Conservation (phyloP, 2,113 vertebrate genomes). For the Gasterosteus aculeatus region DNA sequence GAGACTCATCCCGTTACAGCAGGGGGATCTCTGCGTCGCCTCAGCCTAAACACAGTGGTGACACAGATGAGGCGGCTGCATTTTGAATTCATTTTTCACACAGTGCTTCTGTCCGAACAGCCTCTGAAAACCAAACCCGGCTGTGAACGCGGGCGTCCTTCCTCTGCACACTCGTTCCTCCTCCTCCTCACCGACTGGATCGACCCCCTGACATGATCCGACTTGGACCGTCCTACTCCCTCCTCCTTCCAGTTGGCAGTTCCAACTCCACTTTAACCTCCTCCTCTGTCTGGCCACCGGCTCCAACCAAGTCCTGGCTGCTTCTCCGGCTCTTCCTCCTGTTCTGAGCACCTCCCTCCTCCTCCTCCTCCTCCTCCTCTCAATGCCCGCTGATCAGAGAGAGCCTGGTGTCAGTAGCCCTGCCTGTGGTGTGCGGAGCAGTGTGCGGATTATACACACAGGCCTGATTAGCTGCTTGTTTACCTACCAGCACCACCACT, state of each 20-base stretch:
- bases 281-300: neutral
- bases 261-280: constrained; percentile 6
- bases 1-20: no score
- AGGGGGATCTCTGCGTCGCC: neutral
- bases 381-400: constrained; percentile 16
- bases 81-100: neutral
- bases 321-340: constrained; percentile 23
- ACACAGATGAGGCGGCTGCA: neutral
- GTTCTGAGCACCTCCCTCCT: neutral
- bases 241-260: constrained; percentile 15
- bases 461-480: constrained; percentile 73
- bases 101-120: neutral
- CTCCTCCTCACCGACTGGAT: constrained; percentile 17
- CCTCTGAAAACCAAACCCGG: neutral
- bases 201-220: constrained; percentile 14
- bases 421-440: constrained; percentile 51
- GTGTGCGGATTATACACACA: constrained; percentile 60
- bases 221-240: constrained; percentile 8
- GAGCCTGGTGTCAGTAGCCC: constrained; percentile 54
- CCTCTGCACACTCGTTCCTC: neutral
- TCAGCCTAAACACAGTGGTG: neutral
- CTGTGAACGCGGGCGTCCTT: neutral
- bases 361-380: constrained; percentile 3
- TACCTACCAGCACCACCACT: constrained; percentile 58
- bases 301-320: constrained; percentile 37